Evolutionary conservation across 2,888 invertebrate genomes (phyloP).

Genomic region (Rhagium mordax): DNA sequence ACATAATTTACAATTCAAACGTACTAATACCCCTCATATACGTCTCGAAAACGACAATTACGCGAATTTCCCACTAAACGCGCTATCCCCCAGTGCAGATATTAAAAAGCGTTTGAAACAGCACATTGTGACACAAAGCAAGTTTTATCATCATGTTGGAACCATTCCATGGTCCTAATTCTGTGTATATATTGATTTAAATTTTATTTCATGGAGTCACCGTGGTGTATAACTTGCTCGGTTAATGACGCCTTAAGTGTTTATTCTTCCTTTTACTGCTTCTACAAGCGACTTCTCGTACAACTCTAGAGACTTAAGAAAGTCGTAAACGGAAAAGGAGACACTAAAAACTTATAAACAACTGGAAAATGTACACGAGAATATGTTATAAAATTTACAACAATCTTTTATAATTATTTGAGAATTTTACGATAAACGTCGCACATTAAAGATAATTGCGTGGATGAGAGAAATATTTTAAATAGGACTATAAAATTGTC

Average conservation of each 20-base stretch:
- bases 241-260: conserved; percentile 34
- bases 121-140: conserved; percentile 15
- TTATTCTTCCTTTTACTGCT: conserved; percentile 33
- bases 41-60: background rate
- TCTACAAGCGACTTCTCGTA: conserved; percentile 26
- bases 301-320: conserved; percentile 18
- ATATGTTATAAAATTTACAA: conserved; percentile 31
- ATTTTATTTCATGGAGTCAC: conserved; percentile 25
- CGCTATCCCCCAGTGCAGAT: background rate
- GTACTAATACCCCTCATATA: background rate
- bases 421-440: conserved; percentile 32
- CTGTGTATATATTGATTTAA: conserved; percentile 28
- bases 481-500: conserved; percentile 25
- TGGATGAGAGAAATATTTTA: conserved; percentile 24
- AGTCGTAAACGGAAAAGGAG: conserved; percentile 26
- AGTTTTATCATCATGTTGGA: background rate
- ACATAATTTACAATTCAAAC: too few relatives aligned
- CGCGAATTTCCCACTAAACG: background rate
- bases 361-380: conserved; percentile 29
- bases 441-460: conserved; percentile 32
- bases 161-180: conserved; percentile 16
- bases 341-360: conserved; percentile 36
- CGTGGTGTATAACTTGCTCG: conserved; percentile 14
- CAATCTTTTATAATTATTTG: conserved; percentile 29
- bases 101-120: background rate